Evolutionary conservation across 1,140 invertebrate species (phyloP), one percentile per base, ranked within the genome.

Genomic region (Telenomus remus): DNA sequence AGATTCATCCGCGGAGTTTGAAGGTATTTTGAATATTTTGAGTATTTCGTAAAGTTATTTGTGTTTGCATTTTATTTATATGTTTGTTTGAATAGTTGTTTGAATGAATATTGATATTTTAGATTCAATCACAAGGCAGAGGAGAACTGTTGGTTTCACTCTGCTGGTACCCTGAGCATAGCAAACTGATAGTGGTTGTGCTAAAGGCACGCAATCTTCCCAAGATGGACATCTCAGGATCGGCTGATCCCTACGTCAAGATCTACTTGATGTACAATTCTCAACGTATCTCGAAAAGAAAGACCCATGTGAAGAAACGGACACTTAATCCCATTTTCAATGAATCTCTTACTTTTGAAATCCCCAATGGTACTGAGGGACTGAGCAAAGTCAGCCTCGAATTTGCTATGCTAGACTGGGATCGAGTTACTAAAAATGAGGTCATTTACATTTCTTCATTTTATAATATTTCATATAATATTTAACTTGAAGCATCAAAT

Each of bases 311-410:
- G 16, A 99, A 99, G 90, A 99, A 98, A 85, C 92, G 97, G 34
- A 99, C 98, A 2, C 89, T 98, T 54, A 98, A 97, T 88, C 98
- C 98, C 0, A 96, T 99, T 48, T 99, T 98, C 89, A 99, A 99
- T 88, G 98, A 99, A 88, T 97, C 96, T 13, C 99, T 95, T 83
- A 93, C 94, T 13, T 96, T 96, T 82, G 94, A 96, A 63, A 94
- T 96, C 71, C 95, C 95, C 0, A 89, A 90, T 46, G 89, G 91
- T 60, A 92, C 92, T 65, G 95, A 96, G 81, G 93, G 93, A 12
- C 91, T 98, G 48, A 94, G 96, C 77, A 95, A 94, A 81, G 94
- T 98, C 51, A 95, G 95, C 57, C 90, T 99, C 33, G 96, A 98
- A 86, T 94, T 99, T 81, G 91, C 97, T 80, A 91, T 99, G 49